Conservation (phyloP, 2,797 vertebrate genomes). For the Valencia hispanica region DNA sequence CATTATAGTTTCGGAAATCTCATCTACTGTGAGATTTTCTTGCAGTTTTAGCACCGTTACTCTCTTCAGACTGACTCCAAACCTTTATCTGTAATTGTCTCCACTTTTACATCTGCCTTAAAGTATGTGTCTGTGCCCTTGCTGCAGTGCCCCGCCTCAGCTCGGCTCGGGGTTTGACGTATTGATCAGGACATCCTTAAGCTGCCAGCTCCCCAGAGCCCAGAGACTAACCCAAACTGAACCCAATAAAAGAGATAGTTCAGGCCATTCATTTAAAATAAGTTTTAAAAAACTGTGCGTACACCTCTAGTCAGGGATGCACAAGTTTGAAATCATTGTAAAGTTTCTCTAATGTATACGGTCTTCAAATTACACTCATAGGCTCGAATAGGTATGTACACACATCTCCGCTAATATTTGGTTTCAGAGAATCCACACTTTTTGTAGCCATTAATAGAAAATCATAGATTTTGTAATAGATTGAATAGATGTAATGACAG, state of each 20-base stretch:
- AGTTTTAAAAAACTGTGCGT: slow-evolving; percentile 9
- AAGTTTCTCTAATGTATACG: neutral
- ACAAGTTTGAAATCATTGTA: neutral
- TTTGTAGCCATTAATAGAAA: neutral
- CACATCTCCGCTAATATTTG: neutral
- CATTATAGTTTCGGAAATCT: slow-evolving; percentile 17
- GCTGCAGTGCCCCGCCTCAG: slow-evolving; percentile 69
- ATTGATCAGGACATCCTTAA: slow-evolving; percentile 67
- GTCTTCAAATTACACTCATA: neutral
- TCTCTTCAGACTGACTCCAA: slow-evolving; percentile 23
- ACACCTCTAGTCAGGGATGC: neutral
- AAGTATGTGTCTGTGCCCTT: slow-evolving; percentile 45
- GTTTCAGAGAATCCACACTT: neutral
- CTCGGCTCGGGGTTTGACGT: slow-evolving; percentile 53
- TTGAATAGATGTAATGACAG: too few relatives aligned
- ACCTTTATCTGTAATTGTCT: slow-evolving; percentile 25
- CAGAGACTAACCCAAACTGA: slow-evolving; percentile 27
- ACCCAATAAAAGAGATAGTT: slow-evolving; percentile 24
- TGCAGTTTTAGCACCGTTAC: slow-evolving; percentile 29
- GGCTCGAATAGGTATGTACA: neutral
- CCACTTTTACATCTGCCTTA: slow-evolving; percentile 33
- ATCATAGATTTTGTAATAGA: too few relatives aligned
- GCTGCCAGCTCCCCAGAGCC: slow-evolving; percentile 58
- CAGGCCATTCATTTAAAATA: slow-evolving; percentile 21
- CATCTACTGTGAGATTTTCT: neutral